A percentile compares a stretch with the other conserved stretches of the same genome.
phyloP scores from a whole-genome alignment of 2,888 invertebrate species.

The Oscheius sp. region DNA sequence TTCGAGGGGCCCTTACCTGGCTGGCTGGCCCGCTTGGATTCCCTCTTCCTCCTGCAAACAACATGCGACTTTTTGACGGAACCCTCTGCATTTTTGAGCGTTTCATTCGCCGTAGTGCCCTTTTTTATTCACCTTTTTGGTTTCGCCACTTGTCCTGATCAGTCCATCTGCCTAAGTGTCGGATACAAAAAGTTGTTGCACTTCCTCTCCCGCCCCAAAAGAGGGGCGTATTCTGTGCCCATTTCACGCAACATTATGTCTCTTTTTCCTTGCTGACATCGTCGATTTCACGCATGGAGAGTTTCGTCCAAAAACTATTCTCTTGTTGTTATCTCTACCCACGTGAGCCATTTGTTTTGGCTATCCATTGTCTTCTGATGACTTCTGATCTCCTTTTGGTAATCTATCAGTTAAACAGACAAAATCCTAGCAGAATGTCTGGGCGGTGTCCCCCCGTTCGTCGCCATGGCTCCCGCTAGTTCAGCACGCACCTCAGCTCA shows the following conservation, averaged over 20 bases:
- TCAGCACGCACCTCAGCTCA: constrained; percentile 32
- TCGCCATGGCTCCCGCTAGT: constrained; percentile 40
- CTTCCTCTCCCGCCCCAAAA: too few relatives aligned
- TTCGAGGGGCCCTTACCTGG: constrained; percentile 21
- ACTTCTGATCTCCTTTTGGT: not conserved
- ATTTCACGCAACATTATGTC: constrained; percentile 10
- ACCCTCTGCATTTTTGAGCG: not conserved
- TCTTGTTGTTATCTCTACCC: too few relatives aligned
- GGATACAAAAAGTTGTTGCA: too few relatives aligned
- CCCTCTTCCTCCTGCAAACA: constrained; percentile 14
- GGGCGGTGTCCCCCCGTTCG: constrained; percentile 24
- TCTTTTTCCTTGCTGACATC: not conserved
- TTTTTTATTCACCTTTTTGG: not conserved
- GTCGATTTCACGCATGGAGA: not conserved
- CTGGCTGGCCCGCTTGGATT: constrained; percentile 14
- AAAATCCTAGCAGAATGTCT: not conserved
- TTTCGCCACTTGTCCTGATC: not conserved
- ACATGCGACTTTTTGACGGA: constrained; percentile 5
- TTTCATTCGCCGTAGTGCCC: not conserved
- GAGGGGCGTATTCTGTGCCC: too few relatives aligned
- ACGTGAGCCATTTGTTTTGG: too few relatives aligned
- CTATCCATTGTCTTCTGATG: not conserved
- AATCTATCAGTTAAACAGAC: too few relatives aligned
- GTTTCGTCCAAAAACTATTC: not conserved
- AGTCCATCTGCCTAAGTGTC: too few relatives aligned